These are phyloP conservation scores for Drosophila planitibia DNA, from an alignment of 2,888 invertebrate species.

Conservation along the genomic window DNA sequence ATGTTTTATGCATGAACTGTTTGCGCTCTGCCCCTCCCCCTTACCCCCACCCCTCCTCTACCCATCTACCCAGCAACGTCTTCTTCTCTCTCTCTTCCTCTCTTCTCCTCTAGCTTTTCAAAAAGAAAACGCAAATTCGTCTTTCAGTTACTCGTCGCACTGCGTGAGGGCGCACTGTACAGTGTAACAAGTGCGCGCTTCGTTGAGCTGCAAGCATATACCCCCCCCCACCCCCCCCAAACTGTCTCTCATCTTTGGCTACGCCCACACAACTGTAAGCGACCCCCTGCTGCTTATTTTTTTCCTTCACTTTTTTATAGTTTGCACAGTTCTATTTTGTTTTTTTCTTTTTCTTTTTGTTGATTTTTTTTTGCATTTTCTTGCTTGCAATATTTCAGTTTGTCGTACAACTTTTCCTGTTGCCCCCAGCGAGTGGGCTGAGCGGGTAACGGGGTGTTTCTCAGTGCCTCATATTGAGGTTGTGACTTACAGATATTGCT, in stretches of 20 bases:
- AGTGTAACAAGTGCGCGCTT: conserved; percentile 67
- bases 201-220: conserved; percentile 51
- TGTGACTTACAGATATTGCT: conserved; percentile 39
- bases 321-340: conserved; percentile 4
- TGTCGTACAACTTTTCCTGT: conserved; percentile 50
- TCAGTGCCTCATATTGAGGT: conserved; percentile 29
- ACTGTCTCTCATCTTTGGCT: background rate
- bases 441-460: background rate
- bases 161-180: conserved; percentile 18
- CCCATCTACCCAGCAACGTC: background rate
- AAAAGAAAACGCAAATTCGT: conserved; percentile 52
- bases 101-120: background rate
- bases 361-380: background rate
- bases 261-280: background rate
- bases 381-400: conserved; percentile 47
- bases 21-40: background rate
- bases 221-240: background rate
- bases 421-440: background rate
- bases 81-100: background rate
- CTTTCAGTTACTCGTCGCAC: conserved; percentile 53
- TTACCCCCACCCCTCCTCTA: background rate
- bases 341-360: background rate
- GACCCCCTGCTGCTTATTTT: conserved; percentile 40
- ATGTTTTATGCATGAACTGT: conserved; percentile 70
- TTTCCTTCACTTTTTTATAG: conserved; percentile 9